Evolutionary conservation across 2,113 vertebrate species (phyloP).

Genomic region (Antechinus stuartii): DNA sequence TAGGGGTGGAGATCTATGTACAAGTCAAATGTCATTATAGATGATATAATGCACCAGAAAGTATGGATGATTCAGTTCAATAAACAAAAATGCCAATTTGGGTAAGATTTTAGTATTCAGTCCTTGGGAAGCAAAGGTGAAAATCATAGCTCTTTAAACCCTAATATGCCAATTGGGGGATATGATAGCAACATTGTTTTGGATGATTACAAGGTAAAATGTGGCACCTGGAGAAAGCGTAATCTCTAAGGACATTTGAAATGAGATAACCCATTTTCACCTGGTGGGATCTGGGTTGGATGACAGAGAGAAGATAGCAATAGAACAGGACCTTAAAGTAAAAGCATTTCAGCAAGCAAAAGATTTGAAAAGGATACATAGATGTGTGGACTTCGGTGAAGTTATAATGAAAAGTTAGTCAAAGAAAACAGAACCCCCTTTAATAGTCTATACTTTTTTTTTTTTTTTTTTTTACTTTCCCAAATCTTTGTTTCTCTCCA

Average conservation of each 20-base stretch:
- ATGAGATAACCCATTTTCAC: neutral
- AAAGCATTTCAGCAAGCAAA: neutral
- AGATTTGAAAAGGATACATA: neutral
- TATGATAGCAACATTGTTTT: neutral
- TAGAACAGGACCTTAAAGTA: neutral
- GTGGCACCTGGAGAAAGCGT: neutral
- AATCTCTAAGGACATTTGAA: neutral
- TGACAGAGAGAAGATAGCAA: neutral
- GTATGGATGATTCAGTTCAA: neutral
- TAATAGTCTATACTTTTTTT: neutral
- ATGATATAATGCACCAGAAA: slow-evolving; percentile 45
- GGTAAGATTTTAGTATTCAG: neutral
- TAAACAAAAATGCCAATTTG: neutral
- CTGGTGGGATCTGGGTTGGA: neutral
- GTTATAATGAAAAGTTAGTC: neutral
- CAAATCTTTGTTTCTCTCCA: neutral
- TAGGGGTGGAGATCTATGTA: slow-evolving; percentile 6
- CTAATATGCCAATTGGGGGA: neutral
- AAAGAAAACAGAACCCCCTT: neutral
- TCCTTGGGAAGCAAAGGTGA: neutral
- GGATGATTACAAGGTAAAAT: neutral
- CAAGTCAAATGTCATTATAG: slow-evolving; percentile 54
- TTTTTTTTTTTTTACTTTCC: neutral
- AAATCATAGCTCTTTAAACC: neutral
- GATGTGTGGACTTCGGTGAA: neutral